Percentiles rank a stretch among this genome's conserved stretches.
Conservation (phyloP, 1,140 invertebrate genomes). For the Amyelois transitella region DNA sequence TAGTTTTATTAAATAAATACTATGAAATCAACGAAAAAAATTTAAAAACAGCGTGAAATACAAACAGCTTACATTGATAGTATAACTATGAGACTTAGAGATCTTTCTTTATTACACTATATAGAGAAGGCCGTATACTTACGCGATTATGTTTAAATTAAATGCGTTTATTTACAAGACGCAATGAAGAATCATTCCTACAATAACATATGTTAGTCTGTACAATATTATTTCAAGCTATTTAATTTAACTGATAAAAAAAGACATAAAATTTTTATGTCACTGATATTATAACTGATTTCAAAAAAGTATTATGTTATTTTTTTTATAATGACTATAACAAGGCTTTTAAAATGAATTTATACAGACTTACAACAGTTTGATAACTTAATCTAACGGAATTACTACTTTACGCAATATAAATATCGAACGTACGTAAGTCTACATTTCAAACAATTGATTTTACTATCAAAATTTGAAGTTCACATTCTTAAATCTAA, state of each 20-base stretch:
- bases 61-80: slow-evolving; percentile 42
- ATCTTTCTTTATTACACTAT: slow-evolving; percentile 21
- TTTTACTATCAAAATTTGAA: background rate
- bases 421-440: background rate
- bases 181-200: slow-evolving; percentile 2
- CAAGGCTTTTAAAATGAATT: background rate
- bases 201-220: slow-evolving; percentile 4
- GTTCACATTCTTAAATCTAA: background rate
- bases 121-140: slow-evolving; percentile 49
- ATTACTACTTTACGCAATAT: background rate
- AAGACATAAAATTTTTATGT: too few species aligned
- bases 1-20: slow-evolving; percentile 50
- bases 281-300: too few species aligned
- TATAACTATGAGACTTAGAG: slow-evolving; percentile 24
- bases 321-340: background rate
- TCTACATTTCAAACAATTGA: background rate
- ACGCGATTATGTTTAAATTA: slow-evolving; percentile 22
- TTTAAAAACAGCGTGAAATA: slow-evolving; percentile 76
- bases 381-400: background rate
- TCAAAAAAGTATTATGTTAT: too few species aligned
- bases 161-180: slow-evolving; percentile 9
- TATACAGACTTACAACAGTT: background rate
- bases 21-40: slow-evolving; percentile 27
- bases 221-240: background rate
- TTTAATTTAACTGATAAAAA: too few species aligned